phyloP scores from a whole-genome alignment of 2,113 vertebrate genomes.

The Leucopsar rothschildi region DNA sequence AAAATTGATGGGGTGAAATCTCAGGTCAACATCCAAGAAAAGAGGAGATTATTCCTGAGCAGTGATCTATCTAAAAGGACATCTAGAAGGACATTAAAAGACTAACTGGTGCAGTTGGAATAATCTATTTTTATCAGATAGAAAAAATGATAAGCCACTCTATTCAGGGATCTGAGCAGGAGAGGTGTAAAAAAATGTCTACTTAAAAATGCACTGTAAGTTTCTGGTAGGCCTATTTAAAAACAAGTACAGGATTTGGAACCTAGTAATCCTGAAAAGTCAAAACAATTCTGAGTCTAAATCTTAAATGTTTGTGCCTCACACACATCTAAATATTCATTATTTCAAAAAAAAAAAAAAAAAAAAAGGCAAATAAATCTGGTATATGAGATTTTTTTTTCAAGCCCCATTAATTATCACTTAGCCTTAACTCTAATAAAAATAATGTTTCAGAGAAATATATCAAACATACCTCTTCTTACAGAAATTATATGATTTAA shows the following conservation, averaged over 20 bases:
- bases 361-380: not conserved
- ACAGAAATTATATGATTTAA: not conserved
- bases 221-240: not conserved
- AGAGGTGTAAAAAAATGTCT: not conserved
- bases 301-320: not conserved
- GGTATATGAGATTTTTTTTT: not conserved
- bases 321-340: not conserved
- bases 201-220: not conserved
- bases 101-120: not conserved
- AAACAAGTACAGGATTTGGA: not conserved
- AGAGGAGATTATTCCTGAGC: not conserved
- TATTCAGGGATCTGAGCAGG: not conserved
- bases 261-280: not conserved
- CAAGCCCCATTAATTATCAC: not conserved
- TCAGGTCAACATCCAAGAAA: not conserved
- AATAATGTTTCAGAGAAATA: not conserved
- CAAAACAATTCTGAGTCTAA: not conserved
- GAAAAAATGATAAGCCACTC: not conserved
- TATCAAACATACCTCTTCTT: not conserved
- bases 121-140: not conserved
- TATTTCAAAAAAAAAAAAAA: not conserved
- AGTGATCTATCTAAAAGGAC: not conserved
- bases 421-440: not conserved
- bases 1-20: not conserved
- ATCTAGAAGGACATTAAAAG: not conserved